Evolutionary conservation across 2,888 invertebrate species (phyloP).

Genomic region (Druceiella hillmani): DNA sequence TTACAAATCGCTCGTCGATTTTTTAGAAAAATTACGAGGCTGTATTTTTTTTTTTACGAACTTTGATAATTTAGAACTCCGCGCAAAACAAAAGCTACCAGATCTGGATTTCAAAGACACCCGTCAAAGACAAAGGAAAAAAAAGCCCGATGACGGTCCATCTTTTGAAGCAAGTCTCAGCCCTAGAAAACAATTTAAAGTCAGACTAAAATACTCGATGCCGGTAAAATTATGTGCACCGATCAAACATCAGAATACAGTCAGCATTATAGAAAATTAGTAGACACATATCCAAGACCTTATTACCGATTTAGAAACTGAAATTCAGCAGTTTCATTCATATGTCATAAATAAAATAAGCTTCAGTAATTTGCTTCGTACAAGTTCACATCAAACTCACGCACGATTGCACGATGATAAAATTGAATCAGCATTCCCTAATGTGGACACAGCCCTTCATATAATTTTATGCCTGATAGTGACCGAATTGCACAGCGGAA

Average conservation of each 20-base stretch:
- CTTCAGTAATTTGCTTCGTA: constrained; percentile 4
- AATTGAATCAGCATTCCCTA: constrained; percentile 12
- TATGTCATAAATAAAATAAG: constrained; percentile 8
- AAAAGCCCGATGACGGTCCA: constrained; percentile 7
- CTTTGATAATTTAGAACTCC: too few relatives aligned
- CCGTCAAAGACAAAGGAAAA: constrained; percentile 8
- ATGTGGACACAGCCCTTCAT: constrained; percentile 12
- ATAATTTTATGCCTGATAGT: too few relatives aligned
- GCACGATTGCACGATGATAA: constrained; percentile 12
- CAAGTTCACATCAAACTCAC: constrained; percentile 10
- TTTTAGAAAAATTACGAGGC: too few relatives aligned
- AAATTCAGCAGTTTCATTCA: constrained; percentile 11
- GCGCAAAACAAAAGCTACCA: too few relatives aligned
- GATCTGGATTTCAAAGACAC: too few relatives aligned
- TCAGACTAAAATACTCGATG: too few relatives aligned
- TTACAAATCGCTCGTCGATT: too few relatives aligned
- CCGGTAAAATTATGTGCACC: too few relatives aligned
- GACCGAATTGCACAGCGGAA: constrained; percentile 7
- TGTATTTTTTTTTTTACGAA: too few relatives aligned
- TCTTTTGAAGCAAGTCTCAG: too few relatives aligned
- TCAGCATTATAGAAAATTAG: not conserved
- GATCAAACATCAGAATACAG: too few relatives aligned
- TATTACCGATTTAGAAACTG: constrained; percentile 5
- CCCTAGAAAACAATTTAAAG: too few relatives aligned
- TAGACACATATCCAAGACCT: constrained; percentile 7